Evolutionary conservation across 2,888 invertebrate genomes (phyloP).

Genomic region (Girardia tigrina): DNA sequence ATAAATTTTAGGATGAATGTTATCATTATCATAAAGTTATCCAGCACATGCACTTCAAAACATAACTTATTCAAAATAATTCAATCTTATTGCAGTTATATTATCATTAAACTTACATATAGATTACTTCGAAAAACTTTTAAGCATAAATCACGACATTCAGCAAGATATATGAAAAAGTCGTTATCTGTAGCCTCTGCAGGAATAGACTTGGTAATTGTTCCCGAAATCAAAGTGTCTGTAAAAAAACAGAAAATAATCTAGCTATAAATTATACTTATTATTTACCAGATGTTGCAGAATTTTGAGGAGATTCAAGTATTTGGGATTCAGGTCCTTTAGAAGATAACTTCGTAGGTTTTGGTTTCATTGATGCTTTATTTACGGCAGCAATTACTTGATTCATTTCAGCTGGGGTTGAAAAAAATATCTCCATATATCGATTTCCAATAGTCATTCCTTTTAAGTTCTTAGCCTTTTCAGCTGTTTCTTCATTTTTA

Average conservation of each 20-base stretch:
- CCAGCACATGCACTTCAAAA: too few relatives aligned
- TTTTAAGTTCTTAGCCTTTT: neutral
- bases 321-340: neutral
- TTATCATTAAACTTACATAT: neutral
- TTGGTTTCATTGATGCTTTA: neutral
- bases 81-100: too few relatives aligned
- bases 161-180: neutral
- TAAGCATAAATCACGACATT: neutral
- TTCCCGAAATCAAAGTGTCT: neutral
- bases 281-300: neutral
- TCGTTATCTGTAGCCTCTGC: neutral
- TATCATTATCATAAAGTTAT: too few relatives aligned
- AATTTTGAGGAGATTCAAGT: neutral
- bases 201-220: neutral
- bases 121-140: neutral
- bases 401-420: neutral
- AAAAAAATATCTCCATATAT: constrained; percentile 14
- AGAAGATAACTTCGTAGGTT: neutral
- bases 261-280: too few relatives aligned
- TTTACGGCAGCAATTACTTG: neutral
- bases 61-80: too few relatives aligned
- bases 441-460: constrained; percentile 18
- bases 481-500: neutral
- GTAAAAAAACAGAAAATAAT: too few relatives aligned
- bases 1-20: too few relatives aligned